These are phyloP conservation scores for Podarcis siculus DNA, from an alignment of 2,797 vertebrate genomes.

Conservation along the genomic window DNA sequence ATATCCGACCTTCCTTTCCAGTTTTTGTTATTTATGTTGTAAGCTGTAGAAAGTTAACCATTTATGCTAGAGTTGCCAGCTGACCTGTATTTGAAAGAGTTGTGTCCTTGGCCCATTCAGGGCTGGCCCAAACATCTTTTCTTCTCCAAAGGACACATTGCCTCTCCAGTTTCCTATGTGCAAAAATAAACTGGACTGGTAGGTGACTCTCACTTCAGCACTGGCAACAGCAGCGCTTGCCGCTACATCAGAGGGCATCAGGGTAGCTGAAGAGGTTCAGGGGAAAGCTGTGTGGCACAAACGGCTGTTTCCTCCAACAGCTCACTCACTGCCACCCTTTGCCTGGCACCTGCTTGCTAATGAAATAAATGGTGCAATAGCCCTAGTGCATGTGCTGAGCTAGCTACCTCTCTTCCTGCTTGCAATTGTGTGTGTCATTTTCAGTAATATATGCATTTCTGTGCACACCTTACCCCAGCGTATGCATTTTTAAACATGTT, in stretches of 20 bases:
- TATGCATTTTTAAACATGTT: too few species aligned
- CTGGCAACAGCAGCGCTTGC: not conserved
- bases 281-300: fast-evolving
- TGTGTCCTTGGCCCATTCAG: not conserved
- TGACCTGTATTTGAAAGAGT: not conserved
- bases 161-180: not conserved
- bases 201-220: not conserved
- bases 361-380: too few species aligned
- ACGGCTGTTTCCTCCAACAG: not conserved
- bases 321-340: not conserved
- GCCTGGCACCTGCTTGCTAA: not conserved
- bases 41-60: not conserved
- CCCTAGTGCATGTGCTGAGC: too few species aligned
- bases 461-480: too few species aligned
- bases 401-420: too few species aligned
- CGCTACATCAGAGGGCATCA: not conserved
- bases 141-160: not conserved
- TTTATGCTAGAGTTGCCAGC: not conserved
- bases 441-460: too few species aligned
- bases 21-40: too few species aligned
- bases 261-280: not conserved
- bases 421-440: too few species aligned
- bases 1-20: not conserved
- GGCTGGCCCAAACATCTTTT: not conserved
- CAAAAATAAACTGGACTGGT: not conserved